Base-by-base conservation (phyloP, 2,888 invertebrate species). In the Choristoneura rosaceana region DNA sequence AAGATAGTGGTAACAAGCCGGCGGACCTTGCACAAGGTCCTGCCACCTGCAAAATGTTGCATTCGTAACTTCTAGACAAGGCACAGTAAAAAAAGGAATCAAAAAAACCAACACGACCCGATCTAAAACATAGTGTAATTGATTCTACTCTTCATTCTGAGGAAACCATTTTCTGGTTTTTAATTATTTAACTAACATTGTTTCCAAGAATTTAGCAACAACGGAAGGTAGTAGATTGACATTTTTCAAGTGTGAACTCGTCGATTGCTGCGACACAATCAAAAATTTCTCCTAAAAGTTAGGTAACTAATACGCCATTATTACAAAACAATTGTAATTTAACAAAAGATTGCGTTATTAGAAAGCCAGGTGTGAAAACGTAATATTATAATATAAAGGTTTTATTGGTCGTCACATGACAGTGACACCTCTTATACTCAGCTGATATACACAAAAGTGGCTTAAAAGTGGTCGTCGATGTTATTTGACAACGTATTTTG, bases 311-410 rank as follows among this genome's bases (percentile, higher is more conserved):
- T 38, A 68, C 52, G 43, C 55, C 25, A 62, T 43, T 15, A 25
- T 70, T 64, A 64, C 58, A 47, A 64, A 47, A 47, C 10, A n/a
- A 15, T 8, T 25, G 12, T 14, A 45, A 12, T 25, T 43, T 55
- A 43, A 41, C 55, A 15, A 55, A 17, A 55, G 38, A 55, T 66
- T 66, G 55, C 55, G 55, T 66, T 41, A 55, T 1, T 62, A 45
- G 61, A 62, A 50, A 62, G 52, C 8, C 47, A 64, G 64, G 70
- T 70, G 70, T 70, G 58, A 70, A 70, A 70, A 34, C 33, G 64
- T 34, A 58, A 64, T 70, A 59, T 41, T 14, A 63, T 25, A 66
- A 10, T 14, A 63, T 25, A 66, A 10, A 45, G n/a, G 12, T 38
- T 33, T 63, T 38, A 64, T n/a, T 41, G 41, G 7, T 41, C 3